Conservation (phyloP, 2,113 vertebrate genomes). For the Cyphotilapia sp. region DNA sequence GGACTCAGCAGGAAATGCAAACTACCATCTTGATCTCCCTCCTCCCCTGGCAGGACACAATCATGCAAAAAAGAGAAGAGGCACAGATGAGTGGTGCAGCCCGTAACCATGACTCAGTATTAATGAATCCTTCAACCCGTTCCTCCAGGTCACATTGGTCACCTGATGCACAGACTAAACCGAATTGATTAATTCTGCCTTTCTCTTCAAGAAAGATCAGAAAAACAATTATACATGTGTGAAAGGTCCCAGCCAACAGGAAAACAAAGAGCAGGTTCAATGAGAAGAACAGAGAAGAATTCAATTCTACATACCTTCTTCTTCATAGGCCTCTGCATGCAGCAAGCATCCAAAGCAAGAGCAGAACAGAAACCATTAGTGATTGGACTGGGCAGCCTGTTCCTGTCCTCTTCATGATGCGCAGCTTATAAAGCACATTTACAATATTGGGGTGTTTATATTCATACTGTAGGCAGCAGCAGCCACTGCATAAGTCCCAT, state of each 20-base stretch:
- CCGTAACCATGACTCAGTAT: constrained; percentile 24
- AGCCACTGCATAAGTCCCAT: constrained; percentile 15
- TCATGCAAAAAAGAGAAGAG: constrained; percentile 69
- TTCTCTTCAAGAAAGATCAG: neutral
- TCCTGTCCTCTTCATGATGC: constrained; percentile 17
- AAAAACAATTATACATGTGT: neutral
- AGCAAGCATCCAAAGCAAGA: constrained; percentile 73
- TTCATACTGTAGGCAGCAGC: neutral
- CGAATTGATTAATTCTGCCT: neutral
- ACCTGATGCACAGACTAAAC: neutral
- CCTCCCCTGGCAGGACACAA: constrained; percentile 61
- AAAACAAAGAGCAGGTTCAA: neutral
- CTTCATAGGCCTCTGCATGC: constrained; percentile 78
- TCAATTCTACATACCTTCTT: constrained; percentile 72
- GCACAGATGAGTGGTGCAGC: constrained; percentile 51
- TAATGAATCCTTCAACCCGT: constrained; percentile 47
- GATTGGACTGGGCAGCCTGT: constrained; percentile 9
- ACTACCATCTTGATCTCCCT: constrained; percentile 72
- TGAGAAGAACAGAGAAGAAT: constrained; percentile 37
- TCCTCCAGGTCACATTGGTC: neutral
- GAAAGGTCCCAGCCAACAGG: neutral
- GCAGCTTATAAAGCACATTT: constrained; percentile 38
- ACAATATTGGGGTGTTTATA: constrained; percentile 8
- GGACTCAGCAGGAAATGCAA: constrained; percentile 60
- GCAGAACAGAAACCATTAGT: constrained; percentile 71